Base-by-base conservation (phyloP, 2,888 invertebrate species). In the Habrosyne pyritoides region DNA sequence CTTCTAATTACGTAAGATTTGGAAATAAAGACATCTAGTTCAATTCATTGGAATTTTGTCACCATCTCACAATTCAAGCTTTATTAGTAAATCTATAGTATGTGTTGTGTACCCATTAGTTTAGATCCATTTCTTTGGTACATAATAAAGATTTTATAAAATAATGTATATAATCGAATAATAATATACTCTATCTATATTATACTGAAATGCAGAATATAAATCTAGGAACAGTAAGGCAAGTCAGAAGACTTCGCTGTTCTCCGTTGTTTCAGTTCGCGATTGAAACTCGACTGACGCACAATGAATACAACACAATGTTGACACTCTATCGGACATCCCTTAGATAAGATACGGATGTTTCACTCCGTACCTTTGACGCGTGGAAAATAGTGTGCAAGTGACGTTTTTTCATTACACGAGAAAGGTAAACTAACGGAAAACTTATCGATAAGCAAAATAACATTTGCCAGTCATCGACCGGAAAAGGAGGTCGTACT, bases 341-440 rank as follows among this genome's bases (percentile, higher is more conserved):
- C 76, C 69, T 67, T 52, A 79, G 85, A 86, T 86, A 86, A 83
- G 81, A 79, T 79, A 80, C 77, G 69, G 63, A 76, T 65, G 68
- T 67, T 66, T 75, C 76, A 72, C 70, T 77, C 73, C 69, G 62
- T 75, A 75, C 77, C 72, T 74, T 70, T 80, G 76, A 78, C 71
- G 73, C 69, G 65, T 69, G 73, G 58, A 68, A 70, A 67, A 69
- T 64, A 62, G 54, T 52, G 60, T 60, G 53, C 46, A 53, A 58
- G 28, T 10, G 50, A 10, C 21, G 18, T 30, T 49, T 24, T 14
- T 42, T 42, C 42, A 8, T 8, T 18, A 24, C 24, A 24, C 7
- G 18, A 42, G 18, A 42, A 42, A 18, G 42, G 42, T n/a, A 42
- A 42, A 42, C 33, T 42, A 42, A 18, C 18, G 42, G 42, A 42